A percentile compares a stretch with the other conserved stretches of the same genome.
These are phyloP conservation scores for Myioborus miniatus DNA, from an alignment of 2,797 vertebrate genomes.

Conservation along the genomic window DNA sequence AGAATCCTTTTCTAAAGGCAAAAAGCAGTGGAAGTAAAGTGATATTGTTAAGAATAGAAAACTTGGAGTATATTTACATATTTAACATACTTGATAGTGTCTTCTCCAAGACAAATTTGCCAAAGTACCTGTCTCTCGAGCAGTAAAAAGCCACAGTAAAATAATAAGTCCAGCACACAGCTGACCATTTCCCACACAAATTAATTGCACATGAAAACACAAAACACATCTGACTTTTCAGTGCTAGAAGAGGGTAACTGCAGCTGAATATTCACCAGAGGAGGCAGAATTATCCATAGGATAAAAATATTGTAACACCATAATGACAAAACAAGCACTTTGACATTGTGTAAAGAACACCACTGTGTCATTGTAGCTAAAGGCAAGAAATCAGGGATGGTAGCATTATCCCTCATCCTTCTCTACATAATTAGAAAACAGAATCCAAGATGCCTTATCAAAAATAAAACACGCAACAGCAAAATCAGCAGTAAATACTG, in stretches of 20 bases:
- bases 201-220: background rate
- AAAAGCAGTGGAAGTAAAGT: background rate
- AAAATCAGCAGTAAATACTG: constrained; percentile 12
- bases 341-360: background rate
- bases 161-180: background rate
- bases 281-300: background rate
- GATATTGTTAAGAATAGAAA: background rate
- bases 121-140: background rate
- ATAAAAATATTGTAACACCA: background rate
- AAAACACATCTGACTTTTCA: background rate
- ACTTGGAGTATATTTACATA: background rate
- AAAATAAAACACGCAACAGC: background rate
- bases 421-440: background rate
- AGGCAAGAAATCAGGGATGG: background rate
- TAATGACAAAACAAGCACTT: background rate
- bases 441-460: background rate
- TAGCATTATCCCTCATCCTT: background rate
- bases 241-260: background rate
- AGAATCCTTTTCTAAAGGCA: background rate
- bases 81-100: background rate
- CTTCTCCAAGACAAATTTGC: background rate
- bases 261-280: background rate
- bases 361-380: background rate
- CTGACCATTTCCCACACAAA: background rate
- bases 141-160: background rate